Conservation (phyloP, 2,888 invertebrate species). For the Drosophila mettleri region DNA sequence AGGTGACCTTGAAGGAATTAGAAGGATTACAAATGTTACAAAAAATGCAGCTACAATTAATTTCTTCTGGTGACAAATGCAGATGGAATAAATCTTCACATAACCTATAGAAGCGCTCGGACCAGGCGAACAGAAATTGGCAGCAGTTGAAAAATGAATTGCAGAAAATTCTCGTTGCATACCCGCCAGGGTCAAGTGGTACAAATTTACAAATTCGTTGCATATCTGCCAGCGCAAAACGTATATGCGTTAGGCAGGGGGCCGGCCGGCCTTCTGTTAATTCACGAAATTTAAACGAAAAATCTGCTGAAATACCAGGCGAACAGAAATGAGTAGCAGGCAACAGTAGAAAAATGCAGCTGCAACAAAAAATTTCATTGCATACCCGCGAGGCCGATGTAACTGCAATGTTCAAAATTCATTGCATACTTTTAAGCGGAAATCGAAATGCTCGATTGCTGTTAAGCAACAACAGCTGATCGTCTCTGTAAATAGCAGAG, state of each 20-base stretch:
- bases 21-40: too few species aligned
- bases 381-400: neutral
- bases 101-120: too few species aligned
- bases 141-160: neutral
- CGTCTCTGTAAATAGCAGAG: neutral
- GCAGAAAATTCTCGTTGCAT: neutral
- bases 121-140: neutral
- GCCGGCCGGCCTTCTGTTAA: too few species aligned
- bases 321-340: neutral
- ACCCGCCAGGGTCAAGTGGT: neutral
- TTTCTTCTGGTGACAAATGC: too few species aligned
- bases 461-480: conserved; percentile 1
- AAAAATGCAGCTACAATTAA: too few species aligned
- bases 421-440: neutral
- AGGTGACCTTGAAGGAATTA: too few species aligned
- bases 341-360: neutral
- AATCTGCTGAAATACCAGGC: conserved; percentile 2
- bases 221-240: neutral
- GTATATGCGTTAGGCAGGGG: too few species aligned
- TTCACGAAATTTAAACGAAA: neutral
- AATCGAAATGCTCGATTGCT: neutral
- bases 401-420: neutral
- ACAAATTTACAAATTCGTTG: neutral
- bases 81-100: too few species aligned
- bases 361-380: neutral